Evolutionary conservation across 30 jellyfish, hydroid and myxozoan genomes (phyloP).

Genomic region (Rhopilema esculentum): DNA sequence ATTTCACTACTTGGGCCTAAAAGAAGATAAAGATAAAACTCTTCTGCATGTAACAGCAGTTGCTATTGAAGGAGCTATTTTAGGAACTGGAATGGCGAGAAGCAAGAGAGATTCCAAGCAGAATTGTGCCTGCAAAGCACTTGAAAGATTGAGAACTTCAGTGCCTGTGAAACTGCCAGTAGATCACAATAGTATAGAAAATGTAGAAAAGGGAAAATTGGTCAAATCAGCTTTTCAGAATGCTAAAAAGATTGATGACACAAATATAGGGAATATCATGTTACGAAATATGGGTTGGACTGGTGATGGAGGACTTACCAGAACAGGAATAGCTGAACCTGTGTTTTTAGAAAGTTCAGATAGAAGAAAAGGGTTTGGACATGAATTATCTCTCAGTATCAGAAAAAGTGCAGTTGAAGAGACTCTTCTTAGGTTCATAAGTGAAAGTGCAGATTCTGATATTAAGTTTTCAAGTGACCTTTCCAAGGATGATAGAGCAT

Average conservation of each 20-base stretch:
- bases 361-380: slow-evolving; percentile 91
- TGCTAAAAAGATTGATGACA: slow-evolving; percentile 73
- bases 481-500: slow-evolving; percentile 88
- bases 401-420: slow-evolving; percentile 67
- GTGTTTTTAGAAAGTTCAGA: slow-evolving; percentile 76
- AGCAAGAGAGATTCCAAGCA: slow-evolving; percentile 77
- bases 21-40: neutral
- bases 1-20: slow-evolving; percentile 58
- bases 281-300: slow-evolving; percentile 97
- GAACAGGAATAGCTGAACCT: slow-evolving; percentile 86
- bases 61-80: slow-evolving; percentile 47
- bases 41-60: slow-evolving; percentile 60
- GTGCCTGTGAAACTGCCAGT: slow-evolving; percentile 36
- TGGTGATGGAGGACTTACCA: slow-evolving; percentile 94
- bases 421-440: slow-evolving; percentile 52
- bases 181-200: slow-evolving; percentile 56
- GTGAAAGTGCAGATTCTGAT: slow-evolving; percentile 56
- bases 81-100: slow-evolving; percentile 72
- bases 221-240: slow-evolving; percentile 58
- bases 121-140: slow-evolving; percentile 75
- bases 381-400: slow-evolving; percentile 33
- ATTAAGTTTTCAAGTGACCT: slow-evolving; percentile 81
- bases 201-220: slow-evolving; percentile 70
- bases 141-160: slow-evolving; percentile 36
- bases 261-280: slow-evolving; percentile 86